Conservation (phyloP, 2,797 vertebrate species). For the Gallinago nigripennis region DNA sequence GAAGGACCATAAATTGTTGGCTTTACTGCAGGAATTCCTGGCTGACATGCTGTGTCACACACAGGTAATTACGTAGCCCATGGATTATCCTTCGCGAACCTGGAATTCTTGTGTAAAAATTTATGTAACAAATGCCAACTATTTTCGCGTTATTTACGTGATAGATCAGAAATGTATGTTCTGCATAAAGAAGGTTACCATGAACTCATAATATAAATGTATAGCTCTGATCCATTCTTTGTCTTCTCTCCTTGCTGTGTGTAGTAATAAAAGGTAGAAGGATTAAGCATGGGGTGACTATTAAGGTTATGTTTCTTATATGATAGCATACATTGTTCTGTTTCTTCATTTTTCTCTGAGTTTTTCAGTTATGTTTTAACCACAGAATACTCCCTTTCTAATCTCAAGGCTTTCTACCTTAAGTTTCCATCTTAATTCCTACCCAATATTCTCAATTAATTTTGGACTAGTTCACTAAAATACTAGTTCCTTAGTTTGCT, state of each 20-base stretch:
- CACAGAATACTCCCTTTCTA: not conserved
- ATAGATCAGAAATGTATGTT: not conserved
- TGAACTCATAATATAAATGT: not conserved
- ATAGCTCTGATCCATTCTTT: not conserved
- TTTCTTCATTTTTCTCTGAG: not conserved
- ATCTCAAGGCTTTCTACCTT: not conserved
- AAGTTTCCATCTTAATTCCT: not conserved
- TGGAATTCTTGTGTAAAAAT: not conserved
- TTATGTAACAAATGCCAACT: not conserved
- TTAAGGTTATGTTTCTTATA: not conserved
- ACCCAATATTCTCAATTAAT: not conserved
- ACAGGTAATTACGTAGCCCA: not conserved
- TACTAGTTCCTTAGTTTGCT: not conserved
- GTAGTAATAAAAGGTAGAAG: not conserved
- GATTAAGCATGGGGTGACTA: not conserved
- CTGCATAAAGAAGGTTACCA: not conserved
- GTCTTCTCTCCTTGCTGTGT: not conserved
- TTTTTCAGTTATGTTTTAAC: not conserved
- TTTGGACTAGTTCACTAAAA: not conserved
- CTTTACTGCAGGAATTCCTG: not conserved
- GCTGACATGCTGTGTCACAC: not conserved
- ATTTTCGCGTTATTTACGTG: not conserved
- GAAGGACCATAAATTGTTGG: not conserved
- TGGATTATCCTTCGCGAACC: not conserved
- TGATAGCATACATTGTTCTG: not conserved